These are phyloP conservation scores for Megaptera novaeangliae DNA, from an alignment of 2,113 vertebrate genomes.

Conservation along the genomic window DNA sequence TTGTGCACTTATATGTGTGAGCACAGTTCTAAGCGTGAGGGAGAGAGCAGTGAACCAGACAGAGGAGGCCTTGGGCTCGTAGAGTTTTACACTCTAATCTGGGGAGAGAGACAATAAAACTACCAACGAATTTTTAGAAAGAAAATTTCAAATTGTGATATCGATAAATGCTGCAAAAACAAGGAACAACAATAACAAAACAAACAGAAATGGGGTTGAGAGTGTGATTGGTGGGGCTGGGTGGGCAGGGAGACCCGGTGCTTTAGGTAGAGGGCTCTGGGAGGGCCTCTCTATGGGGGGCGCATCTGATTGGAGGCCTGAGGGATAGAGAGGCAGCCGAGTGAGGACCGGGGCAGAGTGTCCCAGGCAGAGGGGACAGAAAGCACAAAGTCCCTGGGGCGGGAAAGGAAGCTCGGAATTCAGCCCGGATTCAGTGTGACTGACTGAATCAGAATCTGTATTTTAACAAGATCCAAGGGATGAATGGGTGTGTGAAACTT, in stretches of 20 bases:
- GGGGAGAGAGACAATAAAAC: not conserved
- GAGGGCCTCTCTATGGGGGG: not conserved
- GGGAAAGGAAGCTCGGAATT: not conserved
- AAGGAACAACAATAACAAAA: not conserved
- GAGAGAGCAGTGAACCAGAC: no score
- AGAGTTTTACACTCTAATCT: not conserved
- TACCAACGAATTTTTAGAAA: not conserved
- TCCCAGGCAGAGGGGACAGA: not conserved
- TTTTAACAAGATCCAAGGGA: not conserved
- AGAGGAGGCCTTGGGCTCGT: not conserved
- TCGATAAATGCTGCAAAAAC: not conserved
- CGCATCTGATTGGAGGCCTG: not conserved
- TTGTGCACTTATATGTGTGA: rapidly evolving
- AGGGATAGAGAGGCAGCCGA: not conserved
- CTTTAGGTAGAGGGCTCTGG: not conserved
- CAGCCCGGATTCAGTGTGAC: not conserved
- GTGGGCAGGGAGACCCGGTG: rapidly evolving
- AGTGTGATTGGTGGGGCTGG: not conserved
- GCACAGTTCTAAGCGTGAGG: not conserved
- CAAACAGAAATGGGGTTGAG: not conserved
- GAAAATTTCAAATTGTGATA: not conserved
- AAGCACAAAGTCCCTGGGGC: not conserved
- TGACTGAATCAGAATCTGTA: not conserved
- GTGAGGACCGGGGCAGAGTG: not conserved
- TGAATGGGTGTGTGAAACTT: not conserved